phyloP scores from a whole-genome alignment of 2,797 vertebrate species.

The Vireo griseus region DNA sequence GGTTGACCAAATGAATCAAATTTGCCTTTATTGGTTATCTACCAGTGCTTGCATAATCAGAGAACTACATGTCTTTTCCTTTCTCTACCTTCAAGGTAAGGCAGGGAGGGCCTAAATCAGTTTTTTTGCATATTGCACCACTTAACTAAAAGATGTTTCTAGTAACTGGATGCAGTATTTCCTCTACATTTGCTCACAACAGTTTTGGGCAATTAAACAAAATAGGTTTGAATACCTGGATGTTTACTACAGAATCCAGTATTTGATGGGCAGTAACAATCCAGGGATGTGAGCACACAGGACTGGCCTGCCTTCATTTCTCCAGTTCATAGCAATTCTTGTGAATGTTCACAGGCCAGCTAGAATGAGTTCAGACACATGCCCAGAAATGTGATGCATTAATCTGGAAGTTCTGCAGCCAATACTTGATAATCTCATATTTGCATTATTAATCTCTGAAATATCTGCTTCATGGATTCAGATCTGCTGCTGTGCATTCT shows the following conservation, averaged over 20 bases:
- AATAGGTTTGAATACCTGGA: not conserved
- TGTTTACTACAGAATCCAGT: not conserved
- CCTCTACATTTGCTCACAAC: accelerated
- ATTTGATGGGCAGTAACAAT: not conserved
- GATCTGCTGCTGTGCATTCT: not conserved
- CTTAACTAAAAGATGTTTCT: not conserved
- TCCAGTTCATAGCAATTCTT: not conserved
- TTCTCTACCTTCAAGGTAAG: not conserved
- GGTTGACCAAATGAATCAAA: not conserved
- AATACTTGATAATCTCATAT: not conserved
- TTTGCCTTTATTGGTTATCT: not conserved
- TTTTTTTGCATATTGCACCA: not conserved
- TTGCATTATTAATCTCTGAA: not conserved
- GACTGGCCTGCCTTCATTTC: not conserved
- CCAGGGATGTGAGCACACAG: not conserved
- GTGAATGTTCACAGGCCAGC: not conserved
- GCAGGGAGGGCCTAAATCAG: not conserved
- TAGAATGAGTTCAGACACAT: not conserved
- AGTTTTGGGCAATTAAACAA: not conserved
- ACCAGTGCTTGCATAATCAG: not conserved
- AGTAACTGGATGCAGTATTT: not conserved
- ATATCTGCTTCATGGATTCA: not conserved
- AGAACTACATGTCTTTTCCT: not conserved
- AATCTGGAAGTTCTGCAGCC: not conserved
- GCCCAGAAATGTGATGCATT: not conserved